Percentiles rank a stretch among this genome's conserved stretches.
Conservation (phyloP, 2,113 vertebrate species). For the Thymallus thymallus region DNA sequence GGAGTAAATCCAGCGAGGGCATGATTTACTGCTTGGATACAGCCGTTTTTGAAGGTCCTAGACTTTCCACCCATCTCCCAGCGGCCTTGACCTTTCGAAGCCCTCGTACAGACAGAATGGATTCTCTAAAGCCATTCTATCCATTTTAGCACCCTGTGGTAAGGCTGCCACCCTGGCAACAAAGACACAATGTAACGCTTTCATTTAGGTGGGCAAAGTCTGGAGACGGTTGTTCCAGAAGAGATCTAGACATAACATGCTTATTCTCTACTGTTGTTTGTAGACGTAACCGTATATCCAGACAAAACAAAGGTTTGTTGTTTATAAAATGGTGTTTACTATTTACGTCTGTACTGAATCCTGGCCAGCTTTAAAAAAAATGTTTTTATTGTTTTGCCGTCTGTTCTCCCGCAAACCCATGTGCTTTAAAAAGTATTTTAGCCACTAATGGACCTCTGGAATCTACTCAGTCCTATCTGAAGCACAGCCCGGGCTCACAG, state of each 20-base stretch:
- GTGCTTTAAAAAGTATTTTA: constrained; percentile 32
- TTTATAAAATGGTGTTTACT: background rate
- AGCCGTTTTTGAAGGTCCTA: background rate
- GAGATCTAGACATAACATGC: background rate
- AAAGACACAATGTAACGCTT: background rate
- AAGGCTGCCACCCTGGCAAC: background rate
- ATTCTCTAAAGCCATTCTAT: too few species aligned
- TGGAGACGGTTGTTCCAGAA: background rate
- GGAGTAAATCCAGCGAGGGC: constrained; percentile 10
- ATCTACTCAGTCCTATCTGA: constrained; percentile 36
- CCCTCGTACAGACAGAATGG: background rate
- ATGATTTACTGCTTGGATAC: constrained; percentile 17
- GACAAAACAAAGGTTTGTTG: background rate
- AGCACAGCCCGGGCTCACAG: constrained; percentile 28
- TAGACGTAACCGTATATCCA: background rate
- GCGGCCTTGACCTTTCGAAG: constrained; percentile 24
- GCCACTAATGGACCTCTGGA: constrained; percentile 49
- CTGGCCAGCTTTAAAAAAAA: background rate
- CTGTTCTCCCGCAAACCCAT: constrained; percentile 6
- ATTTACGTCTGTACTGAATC: background rate
- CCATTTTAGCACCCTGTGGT: background rate
- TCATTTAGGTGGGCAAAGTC: background rate
- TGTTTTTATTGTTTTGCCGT: background rate
- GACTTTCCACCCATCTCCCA: background rate
- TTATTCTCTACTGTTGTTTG: background rate